Base-by-base conservation (phyloP, 2,113 vertebrate species). In the Chitala chitala region DNA sequence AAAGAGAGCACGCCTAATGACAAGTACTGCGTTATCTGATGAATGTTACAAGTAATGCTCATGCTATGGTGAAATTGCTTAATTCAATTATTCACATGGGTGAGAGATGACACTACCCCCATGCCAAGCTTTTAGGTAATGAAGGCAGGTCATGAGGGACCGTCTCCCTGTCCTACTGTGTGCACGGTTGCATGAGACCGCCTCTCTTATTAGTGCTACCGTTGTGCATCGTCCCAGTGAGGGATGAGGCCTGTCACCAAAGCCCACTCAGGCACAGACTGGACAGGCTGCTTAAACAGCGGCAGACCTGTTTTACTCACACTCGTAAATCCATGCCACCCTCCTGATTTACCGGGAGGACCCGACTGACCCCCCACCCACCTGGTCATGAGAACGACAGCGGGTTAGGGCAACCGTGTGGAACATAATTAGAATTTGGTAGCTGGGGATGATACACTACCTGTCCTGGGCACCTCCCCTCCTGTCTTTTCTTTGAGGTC, bases 401-500 rank as follows among this genome's bases (percentile, higher is more conserved):
- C 15, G 26, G 63, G 54, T 40, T 74, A 69, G 66, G 40, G 69
- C 54, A 59, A 13, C 29, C 40, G 46, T 17, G 46, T 54, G 48
- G 70, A 68, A 56, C 59, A 26, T 77, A 77, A 77, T 77, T 73
- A 56, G 71, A 77, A 53, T 73, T 69, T 53, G 72, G 54, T 51
- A 69, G 54, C 59, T 44, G 55, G 17, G 29, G 64, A 69, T 69
- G 54, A 59, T 54, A 68, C 72, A 46, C 17, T 68, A 33, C 24
- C n/a, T 65, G 65, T 29, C 24, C 51, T 33, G 54, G 31, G 40
- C 26, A 46, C 73, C 4, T 53, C 40, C 40, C 56, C 31, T 31
- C 17, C n/a, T 58, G 40, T 29, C 12, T 24, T 10, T 44, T 59
- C 40, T n/a, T 33, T 54, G 33, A 50, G 51, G 48, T 38, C 36